phyloP scores from a whole-genome alignment of 2,888 invertebrate species.

The Orthosia gothica region DNA sequence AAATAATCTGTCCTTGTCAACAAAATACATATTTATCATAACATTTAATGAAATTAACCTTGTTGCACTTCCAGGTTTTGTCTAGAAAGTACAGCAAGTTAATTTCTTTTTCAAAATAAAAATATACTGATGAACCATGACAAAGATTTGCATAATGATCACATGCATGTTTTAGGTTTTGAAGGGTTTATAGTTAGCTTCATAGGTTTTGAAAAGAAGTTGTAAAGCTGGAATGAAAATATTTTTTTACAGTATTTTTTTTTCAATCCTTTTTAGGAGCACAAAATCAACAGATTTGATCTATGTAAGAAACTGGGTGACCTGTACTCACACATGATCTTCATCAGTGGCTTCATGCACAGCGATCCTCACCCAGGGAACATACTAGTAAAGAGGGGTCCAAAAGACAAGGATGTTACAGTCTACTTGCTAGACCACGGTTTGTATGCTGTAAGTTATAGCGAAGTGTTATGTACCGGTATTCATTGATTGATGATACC shows the following conservation, averaged over 20 bases:
- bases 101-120: no score
- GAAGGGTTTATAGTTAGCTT: no score
- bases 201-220: no score
- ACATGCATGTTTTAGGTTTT: no score
- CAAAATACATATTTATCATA: no score
- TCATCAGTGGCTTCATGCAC: conserved; percentile 98
- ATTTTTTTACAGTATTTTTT: background rate
- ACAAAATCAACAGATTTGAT: conserved; percentile 94
- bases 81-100: no score
- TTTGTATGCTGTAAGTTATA: conserved; percentile 96
- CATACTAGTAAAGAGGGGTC: conserved; percentile 94
- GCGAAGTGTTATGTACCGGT: conserved; percentile 34
- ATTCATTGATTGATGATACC: background rate
- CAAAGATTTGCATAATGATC: background rate
- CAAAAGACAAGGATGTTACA: conserved; percentile 83
- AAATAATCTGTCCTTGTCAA: no score
- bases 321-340: conserved; percentile 99
- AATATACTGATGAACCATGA: background rate
- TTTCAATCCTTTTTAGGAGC: conserved; percentile 80
- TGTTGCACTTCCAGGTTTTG: background rate
- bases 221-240: background rate
- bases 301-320: conserved; percentile 96
- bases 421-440: conserved; percentile 98
- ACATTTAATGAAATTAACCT: background rate
- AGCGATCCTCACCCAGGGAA: conserved; percentile 99